Base-by-base conservation (phyloP, 2,888 invertebrate species). In the Synanthedon formicaeformis region DNA sequence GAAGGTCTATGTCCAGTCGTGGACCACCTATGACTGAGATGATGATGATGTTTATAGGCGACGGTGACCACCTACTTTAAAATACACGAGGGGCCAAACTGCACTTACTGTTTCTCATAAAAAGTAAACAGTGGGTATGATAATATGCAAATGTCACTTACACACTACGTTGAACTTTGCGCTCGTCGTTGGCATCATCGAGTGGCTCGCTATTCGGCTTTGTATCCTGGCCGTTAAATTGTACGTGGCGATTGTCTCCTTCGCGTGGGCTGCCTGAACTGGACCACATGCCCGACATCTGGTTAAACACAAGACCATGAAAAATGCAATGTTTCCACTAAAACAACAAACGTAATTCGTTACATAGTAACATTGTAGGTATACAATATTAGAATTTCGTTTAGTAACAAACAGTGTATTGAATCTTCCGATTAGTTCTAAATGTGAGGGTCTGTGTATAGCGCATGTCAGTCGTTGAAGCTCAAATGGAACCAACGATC, bases 231-330 rank as follows among this genome's bases (percentile, higher is more conserved):
- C 67, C 69, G 54, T 74, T 74, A 60, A 81, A 82, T 69, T 81
- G 80, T 53, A 83, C 83, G 57, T 67, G 81, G 0, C 75, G 71
- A 45, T 74, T 75, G 4, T 72, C 75, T 90, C 92, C 90, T 91
- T 93, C 89, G 91, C 92, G 84, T 91, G 92, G 82, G 92, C 93
- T 85, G 92, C 90, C 91, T 68, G 90, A 90, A 70, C 88, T 81
- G 71, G 62, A 58, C 53, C 54, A 52, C 11, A 50, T 55, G n/a
- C 54, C 55, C 1, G 55, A 54, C 53, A 57, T 55, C 57, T 57
- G 54, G 11, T 5, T 23, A 53, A 11, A n/a, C 12, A 16, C 41
- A 51, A 11, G 10, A 10, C 11, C 11, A 40, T 16, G 16, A n/a
- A 34, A 34, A 10, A 34, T 34, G 10, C 14, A 45, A 14, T 45